Evolutionary conservation across 1,140 invertebrate genomes (phyloP), one percentile per base, ranked within the genome.

Genomic region (Drosophila micromelanica): DNA sequence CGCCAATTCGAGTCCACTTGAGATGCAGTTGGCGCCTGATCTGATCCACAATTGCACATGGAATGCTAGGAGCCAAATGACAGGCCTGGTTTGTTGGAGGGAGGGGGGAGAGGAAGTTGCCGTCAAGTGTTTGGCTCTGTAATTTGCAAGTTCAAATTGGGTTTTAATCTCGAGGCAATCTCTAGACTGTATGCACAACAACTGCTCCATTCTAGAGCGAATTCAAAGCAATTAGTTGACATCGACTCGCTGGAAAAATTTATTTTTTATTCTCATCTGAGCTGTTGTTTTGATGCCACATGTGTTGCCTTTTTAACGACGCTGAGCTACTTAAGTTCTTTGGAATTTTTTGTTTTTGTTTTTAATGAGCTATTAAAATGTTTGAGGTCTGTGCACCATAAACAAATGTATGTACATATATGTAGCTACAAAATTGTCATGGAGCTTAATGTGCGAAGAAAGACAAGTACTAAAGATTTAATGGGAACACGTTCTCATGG

Each of bases 291-390:
- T 56, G 63, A 77, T 75, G 81, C 71, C 67, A 82, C 82, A 87
- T 78, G 49, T 89, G 57, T 48, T 49, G 32, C 32, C 49, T 64
- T 69, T 69, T 82, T 76, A 60, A 86, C 76, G 82, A 71, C 68
- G 67, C 62, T 78, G 78, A 63, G 75, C 82, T 69, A 87, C 75
- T 78, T 87, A 56, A 73, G 63, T 78, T 72, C 59, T 68, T 75
- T 59, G 68, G 67, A 73, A 86, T 56, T 70, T 12, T 45, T 51
- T 35, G 38, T 62, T 27, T 63, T 27, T 46, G 46, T 62, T 68
- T 75, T 76, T 79, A 78, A 79, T 89, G 79, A 79, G 78, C 78
- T 76, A 89, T 87, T 82, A 82, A 86, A 78, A 71, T 69, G 63
- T 59, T 76, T 61, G 46, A 54, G 35, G n/a, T 52, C 17, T 37